Conservation (phyloP, 2,797 vertebrate genomes). For the Syncerus caffer region DNA sequence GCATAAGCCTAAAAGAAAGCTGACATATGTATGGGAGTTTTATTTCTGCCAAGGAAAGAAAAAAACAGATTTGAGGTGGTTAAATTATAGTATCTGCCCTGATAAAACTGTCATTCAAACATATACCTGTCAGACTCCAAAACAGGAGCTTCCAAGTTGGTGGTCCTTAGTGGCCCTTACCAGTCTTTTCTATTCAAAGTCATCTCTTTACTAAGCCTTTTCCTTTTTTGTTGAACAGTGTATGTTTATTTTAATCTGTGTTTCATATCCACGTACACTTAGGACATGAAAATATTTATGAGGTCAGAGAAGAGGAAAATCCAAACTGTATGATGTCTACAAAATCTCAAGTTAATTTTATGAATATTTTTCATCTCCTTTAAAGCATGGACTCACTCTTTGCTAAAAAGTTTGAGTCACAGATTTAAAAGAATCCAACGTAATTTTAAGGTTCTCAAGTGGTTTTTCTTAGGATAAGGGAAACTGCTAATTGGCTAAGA, state of each 20-base stretch:
- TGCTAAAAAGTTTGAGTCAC: background rate
- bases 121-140: background rate
- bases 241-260: background rate
- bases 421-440: background rate
- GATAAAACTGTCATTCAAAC: background rate
- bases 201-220: background rate
- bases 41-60: background rate
- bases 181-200: background rate
- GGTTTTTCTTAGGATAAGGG: background rate
- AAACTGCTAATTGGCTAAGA: background rate
- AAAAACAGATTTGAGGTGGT: background rate
- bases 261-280: background rate
- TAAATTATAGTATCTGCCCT: background rate
- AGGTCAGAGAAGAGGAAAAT: background rate
- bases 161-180: background rate
- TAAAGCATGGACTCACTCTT: background rate
- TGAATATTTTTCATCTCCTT: background rate
- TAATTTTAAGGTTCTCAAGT: background rate
- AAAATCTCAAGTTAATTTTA: background rate
- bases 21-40: background rate
- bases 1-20: background rate
- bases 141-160: background rate
- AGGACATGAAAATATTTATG: constrained; percentile 15
- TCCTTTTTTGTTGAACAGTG: background rate
- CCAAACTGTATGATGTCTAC: background rate